These are phyloP conservation scores for Bolinopsis microptera DNA, from an alignment of 37 sponge, comb jelly and placozoan species.

Conservation along the genomic window DNA sequence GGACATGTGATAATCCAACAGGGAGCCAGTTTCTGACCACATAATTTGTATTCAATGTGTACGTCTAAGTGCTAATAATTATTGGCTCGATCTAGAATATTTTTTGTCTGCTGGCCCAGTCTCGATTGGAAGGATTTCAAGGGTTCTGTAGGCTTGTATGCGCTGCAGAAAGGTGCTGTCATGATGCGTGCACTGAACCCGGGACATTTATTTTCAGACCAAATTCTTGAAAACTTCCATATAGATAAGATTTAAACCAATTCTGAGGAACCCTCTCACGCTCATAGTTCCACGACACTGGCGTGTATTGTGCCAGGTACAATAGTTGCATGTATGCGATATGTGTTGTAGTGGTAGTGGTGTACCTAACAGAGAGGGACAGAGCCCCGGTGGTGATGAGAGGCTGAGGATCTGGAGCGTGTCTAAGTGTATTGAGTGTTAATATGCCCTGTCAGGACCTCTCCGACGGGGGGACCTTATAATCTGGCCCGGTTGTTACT, in stretches of 20 bases:
- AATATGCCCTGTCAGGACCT: neutral
- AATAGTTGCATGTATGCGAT: no score
- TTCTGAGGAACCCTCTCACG: no score
- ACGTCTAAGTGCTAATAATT: neutral
- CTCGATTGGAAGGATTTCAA: neutral
- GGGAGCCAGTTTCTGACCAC: neutral
- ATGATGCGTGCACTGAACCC: neutral
- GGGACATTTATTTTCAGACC: no score
- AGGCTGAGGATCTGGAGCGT: neutral
- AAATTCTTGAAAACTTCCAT: no score
- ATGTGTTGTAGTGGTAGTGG: neutral
- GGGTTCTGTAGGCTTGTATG: no score
- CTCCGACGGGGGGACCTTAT: neutral
- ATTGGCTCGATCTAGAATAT: neutral
- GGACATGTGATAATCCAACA: neutral
- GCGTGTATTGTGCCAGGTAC: no score
- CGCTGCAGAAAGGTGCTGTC: neutral
- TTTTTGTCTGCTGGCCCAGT: neutral
- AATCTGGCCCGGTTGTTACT: neutral
- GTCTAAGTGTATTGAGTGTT: neutral
- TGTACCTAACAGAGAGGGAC: neutral
- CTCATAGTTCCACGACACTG: no score
- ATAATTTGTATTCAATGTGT: neutral
- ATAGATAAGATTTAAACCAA: no score
- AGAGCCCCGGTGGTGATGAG: neutral